Conservation (phyloP, 2,888 invertebrate genomes). For the Adelognathus sp. region DNA sequence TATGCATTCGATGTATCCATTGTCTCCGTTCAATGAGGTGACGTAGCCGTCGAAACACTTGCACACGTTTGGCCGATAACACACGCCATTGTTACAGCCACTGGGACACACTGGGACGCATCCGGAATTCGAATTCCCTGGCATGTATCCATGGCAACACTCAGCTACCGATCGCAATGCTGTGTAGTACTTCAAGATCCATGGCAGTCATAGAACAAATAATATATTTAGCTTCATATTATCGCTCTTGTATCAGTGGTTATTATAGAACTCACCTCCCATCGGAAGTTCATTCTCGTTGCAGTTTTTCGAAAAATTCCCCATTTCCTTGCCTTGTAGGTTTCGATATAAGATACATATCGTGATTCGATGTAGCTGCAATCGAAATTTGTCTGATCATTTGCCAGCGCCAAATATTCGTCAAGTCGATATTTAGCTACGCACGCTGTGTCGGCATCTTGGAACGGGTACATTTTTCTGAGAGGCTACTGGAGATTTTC, state of each 20-base stretch:
- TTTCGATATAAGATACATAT: neutral
- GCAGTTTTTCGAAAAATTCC: neutral
- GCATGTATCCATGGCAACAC: conserved; percentile 51
- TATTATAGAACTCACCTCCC: neutral
- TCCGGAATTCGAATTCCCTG: neutral
- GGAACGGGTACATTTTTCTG: neutral
- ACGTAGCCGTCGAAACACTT: conserved; percentile 40
- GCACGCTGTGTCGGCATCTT: neutral
- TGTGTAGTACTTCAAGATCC: conserved; percentile 4
- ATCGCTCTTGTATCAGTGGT: no score
- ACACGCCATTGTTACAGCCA: conserved; percentile 39
- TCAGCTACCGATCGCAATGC: conserved; percentile 27
- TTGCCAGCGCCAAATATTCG: neutral
- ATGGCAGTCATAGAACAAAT: neutral
- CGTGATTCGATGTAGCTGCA: neutral
- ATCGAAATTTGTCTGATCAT: neutral
- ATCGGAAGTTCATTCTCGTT: neutral
- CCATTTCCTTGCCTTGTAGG: neutral
- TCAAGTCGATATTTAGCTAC: neutral
- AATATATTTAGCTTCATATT: neutral
- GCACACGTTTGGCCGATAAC: conserved; percentile 44
- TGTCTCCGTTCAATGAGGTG: neutral
- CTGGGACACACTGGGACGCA: conserved; percentile 51
- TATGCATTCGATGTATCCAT: conserved; percentile 66
- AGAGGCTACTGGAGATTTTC: no score